Base-by-base conservation (phyloP, 2,113 vertebrate species). In the Oreochromis spilurus region DNA sequence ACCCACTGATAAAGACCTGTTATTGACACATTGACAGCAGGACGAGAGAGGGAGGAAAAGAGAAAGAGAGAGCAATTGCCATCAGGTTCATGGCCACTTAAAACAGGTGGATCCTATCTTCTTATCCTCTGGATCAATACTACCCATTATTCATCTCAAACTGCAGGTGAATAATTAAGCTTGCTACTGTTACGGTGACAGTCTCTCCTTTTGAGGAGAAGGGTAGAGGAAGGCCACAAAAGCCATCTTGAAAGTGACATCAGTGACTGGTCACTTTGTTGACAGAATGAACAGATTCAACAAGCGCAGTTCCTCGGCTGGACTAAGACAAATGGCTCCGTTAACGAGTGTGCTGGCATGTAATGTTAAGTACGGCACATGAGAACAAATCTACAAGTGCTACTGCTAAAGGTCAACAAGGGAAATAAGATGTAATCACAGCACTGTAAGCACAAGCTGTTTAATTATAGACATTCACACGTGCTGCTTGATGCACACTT, bases 161-260 rank as follows among this genome's bases (percentile, higher is more conserved):
- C 24, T 83, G 26, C 17, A 26, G 75, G 93, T 93, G 81, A 93
- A 91, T 94, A 93, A 93, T 93, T 90, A 88, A 91, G 84, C 48
- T 65, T 53, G 81, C 87, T 89, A 60, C 82, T 84, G 52, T 89
- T 84, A 8, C 9, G 40, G 79, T 75, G 52, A 75, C 82, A 57
- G 19, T 45, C n/a, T 11, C 60, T 83, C 62, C 58, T 81, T 90
- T 50, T 81, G 9, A 85, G 79, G 48, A 87, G 38, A 90, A 88
- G 72, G 84, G 21, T 60, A 83, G 52, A 85, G 75, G 45, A 91
- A 82, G 67, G 53, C 43, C 2, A 12, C 8, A 50, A 85, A 75
- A 84, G 88, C 79, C 86, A 91, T 83, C 80, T 89, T 85, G 67
- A 79, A 43, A 77, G 87, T 88, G 91, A 89, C 67, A 67, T 38